These are phyloP conservation scores for Synanthedon formicaeformis DNA, from an alignment of 2,888 invertebrate species.

Conservation along the genomic window DNA sequence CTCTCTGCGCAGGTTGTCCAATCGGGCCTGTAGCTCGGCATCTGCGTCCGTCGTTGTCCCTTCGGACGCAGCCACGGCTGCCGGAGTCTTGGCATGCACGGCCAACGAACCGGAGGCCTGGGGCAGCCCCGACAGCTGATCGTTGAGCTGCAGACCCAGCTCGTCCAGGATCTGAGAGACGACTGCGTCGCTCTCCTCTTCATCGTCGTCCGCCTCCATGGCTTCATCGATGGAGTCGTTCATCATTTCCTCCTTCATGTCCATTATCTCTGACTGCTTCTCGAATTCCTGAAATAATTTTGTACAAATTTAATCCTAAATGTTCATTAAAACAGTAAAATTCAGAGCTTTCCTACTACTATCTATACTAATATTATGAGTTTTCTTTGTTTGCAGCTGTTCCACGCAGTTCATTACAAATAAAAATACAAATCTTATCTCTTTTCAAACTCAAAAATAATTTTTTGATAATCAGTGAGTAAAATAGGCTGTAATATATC, in stretches of 20 bases:
- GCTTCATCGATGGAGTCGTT: conserved; percentile 99
- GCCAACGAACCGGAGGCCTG: conserved; percentile 71
- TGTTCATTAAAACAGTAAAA: no score
- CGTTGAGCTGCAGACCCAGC: conserved; percentile 93
- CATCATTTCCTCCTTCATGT: conserved; percentile 99
- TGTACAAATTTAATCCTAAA: no score
- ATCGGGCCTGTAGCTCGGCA: conserved; percentile 95
- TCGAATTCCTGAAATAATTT: conserved; percentile 86
- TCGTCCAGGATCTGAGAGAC: conserved; percentile 98
- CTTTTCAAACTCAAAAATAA: no score
- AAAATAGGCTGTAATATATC: no score
- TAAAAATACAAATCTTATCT: no score
- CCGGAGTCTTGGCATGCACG: conserved; percentile 45
- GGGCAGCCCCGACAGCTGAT: conserved; percentile 91
- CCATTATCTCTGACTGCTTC: conserved; percentile 99
- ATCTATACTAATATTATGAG: no score
- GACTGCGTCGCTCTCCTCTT: conserved; percentile 96
- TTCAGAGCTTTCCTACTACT: no score
- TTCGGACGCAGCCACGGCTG: conserved; percentile 39
- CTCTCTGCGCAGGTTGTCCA: conserved; percentile 94
- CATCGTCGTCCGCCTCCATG: conserved; percentile 98
- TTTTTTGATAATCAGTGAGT: no score
- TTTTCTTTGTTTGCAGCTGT: no score
- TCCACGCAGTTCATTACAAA: no score
- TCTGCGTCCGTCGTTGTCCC: conserved; percentile 82